Conservation (phyloP, 2,888 invertebrate species). For the Lepidocyrtinus sp. region DNA sequence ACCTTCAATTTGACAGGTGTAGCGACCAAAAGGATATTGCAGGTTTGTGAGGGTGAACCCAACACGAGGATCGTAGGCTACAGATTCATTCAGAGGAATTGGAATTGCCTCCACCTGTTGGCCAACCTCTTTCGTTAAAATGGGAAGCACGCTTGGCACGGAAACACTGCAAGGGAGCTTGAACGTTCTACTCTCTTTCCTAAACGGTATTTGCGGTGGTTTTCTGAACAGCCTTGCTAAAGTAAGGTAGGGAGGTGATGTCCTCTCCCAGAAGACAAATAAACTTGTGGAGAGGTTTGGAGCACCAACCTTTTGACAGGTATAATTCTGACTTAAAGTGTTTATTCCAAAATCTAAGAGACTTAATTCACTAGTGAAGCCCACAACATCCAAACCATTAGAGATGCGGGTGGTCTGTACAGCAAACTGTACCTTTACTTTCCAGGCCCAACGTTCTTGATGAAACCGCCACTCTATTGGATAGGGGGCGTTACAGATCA, state of each 20-base stretch:
- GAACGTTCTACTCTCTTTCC: slow-evolving; percentile 26
- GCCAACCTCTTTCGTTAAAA: slow-evolving; percentile 29
- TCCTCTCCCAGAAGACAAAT: slow-evolving; percentile 62
- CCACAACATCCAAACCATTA: slow-evolving; percentile 35
- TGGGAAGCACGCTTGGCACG: slow-evolving; percentile 33
- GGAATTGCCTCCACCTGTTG: not conserved
- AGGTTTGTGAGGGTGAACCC: slow-evolving; percentile 54
- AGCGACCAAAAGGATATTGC: slow-evolving; percentile 46
- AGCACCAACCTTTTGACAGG: slow-evolving; percentile 53
- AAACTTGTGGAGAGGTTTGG: slow-evolving; percentile 37
- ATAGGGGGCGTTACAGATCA: slow-evolving; percentile 58
- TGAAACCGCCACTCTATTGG: slow-evolving; percentile 62
- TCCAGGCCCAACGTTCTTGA: slow-evolving; percentile 48
- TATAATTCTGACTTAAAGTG: slow-evolving; percentile 60
- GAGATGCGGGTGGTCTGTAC: slow-evolving; percentile 49
- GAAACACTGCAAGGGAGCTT: slow-evolving; percentile 52
- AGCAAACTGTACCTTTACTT: slow-evolving; percentile 35
- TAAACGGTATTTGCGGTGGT: slow-evolving; percentile 18
- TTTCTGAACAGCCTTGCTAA: slow-evolving; percentile 24
- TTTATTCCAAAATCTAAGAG: slow-evolving; percentile 46
- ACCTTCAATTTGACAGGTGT: slow-evolving; percentile 54
- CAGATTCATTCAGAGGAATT: slow-evolving; percentile 22
- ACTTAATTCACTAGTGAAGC: slow-evolving; percentile 53
- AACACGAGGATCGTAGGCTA: slow-evolving; percentile 38
- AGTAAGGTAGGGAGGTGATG: slow-evolving; percentile 51